phyloP scores from a whole-genome alignment of 2,797 vertebrate species.

The Threskiornis aethiopicus region DNA sequence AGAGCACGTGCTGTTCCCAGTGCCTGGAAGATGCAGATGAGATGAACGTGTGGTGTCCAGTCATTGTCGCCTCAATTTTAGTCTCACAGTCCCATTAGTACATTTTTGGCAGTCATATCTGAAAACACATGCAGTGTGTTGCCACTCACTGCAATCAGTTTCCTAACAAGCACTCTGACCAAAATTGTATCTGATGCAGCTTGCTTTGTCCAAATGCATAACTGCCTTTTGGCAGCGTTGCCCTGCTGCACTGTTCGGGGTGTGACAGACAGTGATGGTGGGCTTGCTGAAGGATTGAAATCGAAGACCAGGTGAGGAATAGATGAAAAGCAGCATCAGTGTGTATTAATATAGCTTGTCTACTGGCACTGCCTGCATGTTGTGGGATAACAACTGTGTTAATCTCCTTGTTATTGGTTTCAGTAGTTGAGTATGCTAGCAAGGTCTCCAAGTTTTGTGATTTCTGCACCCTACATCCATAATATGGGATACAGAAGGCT shows the following conservation, averaged over 20 bases:
- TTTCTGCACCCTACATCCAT: neutral
- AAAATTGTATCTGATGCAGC: neutral
- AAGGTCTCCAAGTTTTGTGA: neutral
- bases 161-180: neutral
- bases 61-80: neutral
- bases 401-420: neutral
- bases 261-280: neutral
- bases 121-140: neutral
- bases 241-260: neutral
- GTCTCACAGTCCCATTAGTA: neutral
- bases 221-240: neutral
- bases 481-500: neutral
- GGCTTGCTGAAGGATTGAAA: neutral
- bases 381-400: neutral
- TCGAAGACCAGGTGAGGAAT: neutral
- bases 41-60: accelerated
- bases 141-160: neutral
- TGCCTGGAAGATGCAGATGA: neutral
- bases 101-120: neutral
- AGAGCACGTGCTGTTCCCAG: accelerated
- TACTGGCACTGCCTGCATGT: neutral
- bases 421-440: neutral
- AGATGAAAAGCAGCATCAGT: neutral
- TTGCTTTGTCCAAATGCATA: neutral
- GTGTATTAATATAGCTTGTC: neutral